Conservation (phyloP, 2,888 invertebrate species). For the Epinotia demarniana region DNA sequence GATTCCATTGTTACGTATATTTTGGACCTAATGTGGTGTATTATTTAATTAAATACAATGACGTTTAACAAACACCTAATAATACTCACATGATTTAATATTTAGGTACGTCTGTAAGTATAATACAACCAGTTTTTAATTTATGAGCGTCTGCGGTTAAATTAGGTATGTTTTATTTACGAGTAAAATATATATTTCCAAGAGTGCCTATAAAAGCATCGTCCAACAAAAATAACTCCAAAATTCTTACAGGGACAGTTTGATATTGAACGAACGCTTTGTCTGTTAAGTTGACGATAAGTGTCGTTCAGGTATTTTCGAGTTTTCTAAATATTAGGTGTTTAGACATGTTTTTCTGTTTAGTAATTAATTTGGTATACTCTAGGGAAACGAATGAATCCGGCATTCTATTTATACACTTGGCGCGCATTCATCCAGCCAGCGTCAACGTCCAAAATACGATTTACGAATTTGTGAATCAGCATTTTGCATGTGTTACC, state of each 20-base stretch:
- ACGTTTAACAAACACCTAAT: no score
- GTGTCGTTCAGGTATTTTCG: neutral
- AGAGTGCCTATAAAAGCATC: no score
- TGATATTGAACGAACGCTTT: neutral
- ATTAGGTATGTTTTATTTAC: no score
- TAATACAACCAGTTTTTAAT: no score
- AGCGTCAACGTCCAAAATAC: neutral
- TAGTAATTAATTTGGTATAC: neutral
- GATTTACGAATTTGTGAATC: conserved; percentile 18
- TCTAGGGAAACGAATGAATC: neutral
- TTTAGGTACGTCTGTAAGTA: no score
- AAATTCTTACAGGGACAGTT: neutral
- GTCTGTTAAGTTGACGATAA: neutral
- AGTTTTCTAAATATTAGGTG: neutral
- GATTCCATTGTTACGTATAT: no score
- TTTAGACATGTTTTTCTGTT: neutral
- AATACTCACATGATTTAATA: no score
- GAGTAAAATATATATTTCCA: no score
- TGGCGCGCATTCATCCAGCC: neutral
- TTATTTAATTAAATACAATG: no score
- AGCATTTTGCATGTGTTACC: conserved; percentile 3
- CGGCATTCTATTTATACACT: conserved; percentile 5
- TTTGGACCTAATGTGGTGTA: no score
- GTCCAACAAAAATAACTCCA: neutral
- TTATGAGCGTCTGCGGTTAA: no score